Conservation (phyloP, 2,113 vertebrate genomes). For the Rostratula benghalensis region DNA sequence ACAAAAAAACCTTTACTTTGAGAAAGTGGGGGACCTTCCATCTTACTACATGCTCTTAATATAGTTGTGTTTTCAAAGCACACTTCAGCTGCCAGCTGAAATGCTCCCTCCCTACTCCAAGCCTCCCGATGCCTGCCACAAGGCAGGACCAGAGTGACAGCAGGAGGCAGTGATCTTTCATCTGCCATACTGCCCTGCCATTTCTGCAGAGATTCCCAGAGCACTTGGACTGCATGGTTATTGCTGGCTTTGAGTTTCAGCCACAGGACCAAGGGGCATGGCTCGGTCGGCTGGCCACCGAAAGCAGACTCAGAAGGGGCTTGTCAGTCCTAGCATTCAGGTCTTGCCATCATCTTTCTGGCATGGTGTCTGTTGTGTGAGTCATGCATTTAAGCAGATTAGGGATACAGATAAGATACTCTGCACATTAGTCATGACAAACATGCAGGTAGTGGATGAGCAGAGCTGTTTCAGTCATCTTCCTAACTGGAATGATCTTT, state of each 20-base stretch:
- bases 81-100: neutral
- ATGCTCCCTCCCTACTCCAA: neutral
- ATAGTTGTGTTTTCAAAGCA: neutral
- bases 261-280: fast-evolving
- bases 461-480: slow-evolving; percentile 12
- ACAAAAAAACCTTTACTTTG: neutral
- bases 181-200: fast-evolving
- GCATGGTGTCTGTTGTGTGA: neutral
- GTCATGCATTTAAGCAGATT: slow-evolving; percentile 55
- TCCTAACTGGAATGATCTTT: slow-evolving; percentile 21
- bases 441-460: slow-evolving; percentile 10
- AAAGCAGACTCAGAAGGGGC: neutral
- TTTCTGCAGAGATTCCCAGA: neutral
- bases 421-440: neutral
- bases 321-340: neutral
- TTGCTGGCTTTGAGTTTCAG: neutral
- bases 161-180: neutral
- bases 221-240: neutral
- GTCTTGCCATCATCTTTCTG: neutral
- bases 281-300: neutral
- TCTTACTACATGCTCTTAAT: neutral
- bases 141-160: neutral
- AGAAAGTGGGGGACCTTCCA: neutral
- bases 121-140: neutral
- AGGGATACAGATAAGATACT: slow-evolving; percentile 16